Base-by-base conservation (phyloP, 2,113 vertebrate genomes). In the Etheostoma cragini region DNA sequence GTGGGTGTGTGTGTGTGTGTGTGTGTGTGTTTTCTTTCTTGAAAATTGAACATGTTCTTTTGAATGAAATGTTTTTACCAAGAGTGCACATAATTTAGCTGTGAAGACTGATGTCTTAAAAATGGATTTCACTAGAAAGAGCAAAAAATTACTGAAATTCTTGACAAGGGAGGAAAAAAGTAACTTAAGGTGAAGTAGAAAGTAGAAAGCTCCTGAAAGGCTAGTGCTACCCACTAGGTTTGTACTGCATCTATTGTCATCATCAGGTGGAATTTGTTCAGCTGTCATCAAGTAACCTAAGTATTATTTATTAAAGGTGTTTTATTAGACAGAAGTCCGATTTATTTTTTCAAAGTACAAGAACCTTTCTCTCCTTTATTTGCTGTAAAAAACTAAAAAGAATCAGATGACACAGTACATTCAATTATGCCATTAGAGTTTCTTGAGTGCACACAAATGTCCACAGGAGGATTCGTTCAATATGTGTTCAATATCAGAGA, bases 31-130 rank as follows among this genome's bases (percentile, higher is more conserved):
- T 38, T 6, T 8, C 65, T 19, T 8, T n/a, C 3, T 63, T 6
- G 8, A 22, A 54, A 76, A 56, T 35, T 53, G 24, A 67, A 47
- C 54, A 70, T 19, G 33, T 33, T 53, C 12, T 35, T 54, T 68
- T 74, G 79, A 49, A 3, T 56, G 12, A 22, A 63, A 38, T 63
- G 65, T 56, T 63, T 64, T 21, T n/a, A 21, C 21, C 46, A 16
- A 54, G 47, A 62, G 13, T 33, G 14, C 11, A 7, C 17, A 54
- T 11, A 33, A 17, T 42, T 67, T 38, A 42, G 10, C 11, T 2
- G 24, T 70, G 7, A 62, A 54, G n/a, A 52, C 7, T 24, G 8
- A 45, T 7, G 30, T 49, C 33, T 46, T 26, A 57, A 4, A 57
- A 65, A 66, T 6, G 52, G 30, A n/a, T 54, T 65, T 38, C 8